Conservation (phyloP, 1,140 invertebrate species). For the Drosophila pruinosa region DNA sequence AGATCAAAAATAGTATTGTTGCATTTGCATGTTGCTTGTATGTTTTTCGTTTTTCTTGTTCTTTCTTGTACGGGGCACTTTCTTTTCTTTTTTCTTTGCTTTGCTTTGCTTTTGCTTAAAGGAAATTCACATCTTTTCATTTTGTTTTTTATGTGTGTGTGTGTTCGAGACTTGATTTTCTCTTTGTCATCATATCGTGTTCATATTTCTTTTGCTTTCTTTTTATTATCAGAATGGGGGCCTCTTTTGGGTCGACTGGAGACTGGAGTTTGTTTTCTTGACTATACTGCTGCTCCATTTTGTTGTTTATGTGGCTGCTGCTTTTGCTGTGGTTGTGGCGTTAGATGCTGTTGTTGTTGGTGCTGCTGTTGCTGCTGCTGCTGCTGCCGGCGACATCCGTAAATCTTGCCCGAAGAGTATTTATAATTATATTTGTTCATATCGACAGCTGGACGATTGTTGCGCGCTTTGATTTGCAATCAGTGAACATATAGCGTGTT, state of each 20-base stretch:
- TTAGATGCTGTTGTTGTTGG: slow-evolving; percentile 15
- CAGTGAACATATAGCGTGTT: slow-evolving; percentile 97
- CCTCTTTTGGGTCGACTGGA: background rate
- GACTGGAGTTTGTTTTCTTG: slow-evolving; percentile 28
- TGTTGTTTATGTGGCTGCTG: background rate
- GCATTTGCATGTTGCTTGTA: slow-evolving; percentile 59
- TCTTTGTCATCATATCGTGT: slow-evolving; percentile 5
- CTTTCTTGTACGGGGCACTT: slow-evolving; percentile 24
- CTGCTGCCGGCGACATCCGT: slow-evolving; percentile 54
- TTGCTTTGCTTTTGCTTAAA: slow-evolving; percentile 35
- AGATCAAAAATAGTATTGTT: slow-evolving; percentile 79
- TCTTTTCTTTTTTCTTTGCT: no score
- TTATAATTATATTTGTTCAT: slow-evolving; percentile 73
- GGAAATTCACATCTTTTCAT: slow-evolving; percentile 9
- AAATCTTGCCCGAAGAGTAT: slow-evolving; percentile 71
- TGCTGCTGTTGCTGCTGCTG: slow-evolving; percentile 31
- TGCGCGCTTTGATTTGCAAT: slow-evolving; percentile 83
- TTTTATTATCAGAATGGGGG: no score
- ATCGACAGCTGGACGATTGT: slow-evolving; percentile 73
- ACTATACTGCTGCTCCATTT: slow-evolving; percentile 3
- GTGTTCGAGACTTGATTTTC: slow-evolving; percentile 27
- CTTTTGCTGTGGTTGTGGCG: background rate
- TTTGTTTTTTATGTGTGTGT: background rate
- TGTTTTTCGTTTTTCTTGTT: slow-evolving; percentile 41
- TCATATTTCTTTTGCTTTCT: background rate